Evolutionary conservation across 2,113 vertebrate genomes (phyloP), one percentile per base, ranked within the genome.

Genomic region (Pelodiscus sinensis): DNA sequence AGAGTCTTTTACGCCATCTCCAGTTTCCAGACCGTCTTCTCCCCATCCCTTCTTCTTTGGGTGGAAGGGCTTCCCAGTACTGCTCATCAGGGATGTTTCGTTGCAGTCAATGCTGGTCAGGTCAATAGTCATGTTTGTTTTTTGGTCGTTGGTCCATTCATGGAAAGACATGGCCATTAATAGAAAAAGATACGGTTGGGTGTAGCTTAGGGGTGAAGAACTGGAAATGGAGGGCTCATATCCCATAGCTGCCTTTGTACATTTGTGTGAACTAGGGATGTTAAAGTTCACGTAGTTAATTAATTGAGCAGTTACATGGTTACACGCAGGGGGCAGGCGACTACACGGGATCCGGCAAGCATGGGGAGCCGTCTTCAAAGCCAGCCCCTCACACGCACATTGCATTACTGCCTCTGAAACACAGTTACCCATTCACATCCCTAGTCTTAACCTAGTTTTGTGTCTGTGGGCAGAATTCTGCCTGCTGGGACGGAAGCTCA

Each of bases 1-100:
- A 9, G 78, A 55, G 35, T n/a, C 35, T 90, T 55, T 87, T 89
- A 86, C 82, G 89, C 92, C 82, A 35, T 68, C 57, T 91, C 56
- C 89, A 14, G 0, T 85, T 94, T 87, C 93, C 94, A 81, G 91
- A 84, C 94, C 38, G 24, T 88, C 81, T 73, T 38, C 89, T 77
- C 81, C 91, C 73, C 68, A 12, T 27, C 84, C 60, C 94, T 86
- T 68, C 75, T 92, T 22, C 85, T 78, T 52, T 9, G 79, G 21
- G 8, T 12, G 14, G 29, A 79, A 94, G 81, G 68, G 68, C 82
- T 92, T 96, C 79, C 87, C 87, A 65, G 15, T 14, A 6, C 84
- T 86, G 82, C 90, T 84, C 88, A 92, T 65, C 62, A 35, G 80
- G 0, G 0, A 44, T 1, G 0, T 4, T 88, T 90, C 86, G 0